phyloP scores from a whole-genome alignment of 2,888 invertebrate genomes.

The Ophion obscuratus region DNA sequence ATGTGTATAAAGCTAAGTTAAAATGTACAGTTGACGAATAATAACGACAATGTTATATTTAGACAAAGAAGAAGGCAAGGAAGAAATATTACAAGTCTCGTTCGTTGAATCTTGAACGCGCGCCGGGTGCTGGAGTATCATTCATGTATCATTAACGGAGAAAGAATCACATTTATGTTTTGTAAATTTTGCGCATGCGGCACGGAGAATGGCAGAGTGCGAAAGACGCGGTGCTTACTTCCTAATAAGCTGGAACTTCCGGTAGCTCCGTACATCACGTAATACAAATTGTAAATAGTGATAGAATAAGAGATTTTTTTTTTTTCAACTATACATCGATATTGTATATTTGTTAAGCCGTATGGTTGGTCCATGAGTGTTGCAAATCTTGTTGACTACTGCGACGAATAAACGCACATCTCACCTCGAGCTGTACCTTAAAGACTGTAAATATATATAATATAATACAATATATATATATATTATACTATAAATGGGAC shows the following conservation, averaged over 20 bases:
- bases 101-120: constrained; percentile 55
- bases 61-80: constrained; percentile 15
- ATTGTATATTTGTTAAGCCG: constrained; percentile 25
- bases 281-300: constrained; percentile 56
- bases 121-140: constrained; percentile 60
- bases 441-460: constrained; percentile 64
- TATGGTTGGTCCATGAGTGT: constrained; percentile 4
- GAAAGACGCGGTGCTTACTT: constrained; percentile 63
- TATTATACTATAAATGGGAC: not conserved
- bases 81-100: constrained; percentile 14
- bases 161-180: constrained; percentile 20
- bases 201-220: constrained; percentile 41
- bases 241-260: constrained; percentile 49
- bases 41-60: constrained; percentile 9
- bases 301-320: constrained; percentile 35
- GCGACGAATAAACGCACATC: constrained; percentile 29
- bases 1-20: constrained; percentile 54
- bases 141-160: constrained; percentile 22
- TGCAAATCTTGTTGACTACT: constrained; percentile 31
- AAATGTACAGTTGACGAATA: constrained; percentile 55
- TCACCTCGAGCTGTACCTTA: constrained; percentile 46
- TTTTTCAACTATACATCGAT: constrained; percentile 30
- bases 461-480: not conserved
- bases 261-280: constrained; percentile 27
- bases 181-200: constrained; percentile 42